Base-by-base conservation (phyloP, 2,888 invertebrate genomes). In the Acanthoscelides obtectus region DNA sequence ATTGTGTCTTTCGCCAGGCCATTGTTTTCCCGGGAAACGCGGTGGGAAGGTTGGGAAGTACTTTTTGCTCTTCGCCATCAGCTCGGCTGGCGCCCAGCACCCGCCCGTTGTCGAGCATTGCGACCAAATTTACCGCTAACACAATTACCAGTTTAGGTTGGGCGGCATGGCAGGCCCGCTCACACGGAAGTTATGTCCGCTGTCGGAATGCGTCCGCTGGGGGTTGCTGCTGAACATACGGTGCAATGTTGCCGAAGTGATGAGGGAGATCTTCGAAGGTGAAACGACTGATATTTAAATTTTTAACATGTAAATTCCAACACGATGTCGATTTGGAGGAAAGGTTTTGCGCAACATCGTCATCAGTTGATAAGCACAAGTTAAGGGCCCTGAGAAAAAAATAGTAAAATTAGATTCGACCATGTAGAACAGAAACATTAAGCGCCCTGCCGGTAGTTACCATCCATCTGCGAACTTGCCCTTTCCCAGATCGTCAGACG, bases 81-180 rank as follows among this genome's bases (percentile, higher is more conserved):
- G 45, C 45, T 6, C 5, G 66, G 66, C 66, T 66, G 17, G 20
- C 66, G 66, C 66, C 66, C 66, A 19, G 75, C 74, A 70, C 75
- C 73, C 76, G 76, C 78, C 77, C 77, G 79, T 81, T 81, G 80
- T 81, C 79, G 81, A 80, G 81, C 80, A 80, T 81, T 82, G 80
- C 80, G 80, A 80, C 78, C 80, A 82, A 84, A 83, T 83, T 83
- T 84, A 83, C 83, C 83, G 83, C 82, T 81, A 83, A 84, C 83
- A 82, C 83, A 84, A 84, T 84, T 83, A 84, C 83, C 81, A 81
- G 83, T 83, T 83, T 83, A 83, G 82, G 83, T 83, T 83, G 83
- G 83, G 81, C 82, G 81, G 81, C 80, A 79, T 20, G 20, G 21
- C 80, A 81, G 81, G 81, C 80, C 81, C 82, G 80, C 79, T 81